Conservation (phyloP, 2,888 invertebrate genomes). For the Phortica okadai region DNA sequence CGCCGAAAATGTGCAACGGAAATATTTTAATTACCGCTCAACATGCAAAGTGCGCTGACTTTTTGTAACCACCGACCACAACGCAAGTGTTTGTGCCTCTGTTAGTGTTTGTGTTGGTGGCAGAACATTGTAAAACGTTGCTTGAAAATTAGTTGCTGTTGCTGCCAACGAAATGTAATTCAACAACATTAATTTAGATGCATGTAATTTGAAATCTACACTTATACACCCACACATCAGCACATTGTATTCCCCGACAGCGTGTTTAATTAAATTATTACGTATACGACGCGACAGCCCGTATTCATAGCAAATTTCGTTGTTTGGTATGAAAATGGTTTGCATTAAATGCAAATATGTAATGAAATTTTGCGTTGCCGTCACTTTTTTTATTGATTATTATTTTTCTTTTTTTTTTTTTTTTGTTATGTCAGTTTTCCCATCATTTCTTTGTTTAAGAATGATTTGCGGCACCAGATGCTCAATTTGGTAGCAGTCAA, state of each 20-base stretch:
- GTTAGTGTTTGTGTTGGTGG: neutral
- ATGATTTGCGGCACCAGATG: conserved; percentile 22
- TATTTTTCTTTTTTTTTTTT: neutral
- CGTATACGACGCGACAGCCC: conserved; percentile 23
- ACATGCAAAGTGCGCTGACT: conserved; percentile 52
- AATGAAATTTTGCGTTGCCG: conserved; percentile 8
- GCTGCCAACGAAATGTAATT: conserved; percentile 19
- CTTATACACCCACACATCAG: neutral
- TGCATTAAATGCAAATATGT: conserved; percentile 8
- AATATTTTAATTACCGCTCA: conserved; percentile 54
- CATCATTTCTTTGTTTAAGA: conserved; percentile 41
- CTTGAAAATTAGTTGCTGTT: conserved; percentile 1
- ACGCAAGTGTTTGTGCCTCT: neutral
- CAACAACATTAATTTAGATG: conserved; percentile 24
- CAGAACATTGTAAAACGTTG: neutral
- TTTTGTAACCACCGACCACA: neutral
- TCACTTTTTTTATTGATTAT: neutral
- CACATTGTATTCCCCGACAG: conserved; percentile 41
- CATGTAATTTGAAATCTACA: neutral
- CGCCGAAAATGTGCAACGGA: conserved; percentile 49
- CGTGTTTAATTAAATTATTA: conserved; percentile 60
- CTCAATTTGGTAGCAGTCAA: conserved; percentile 20
- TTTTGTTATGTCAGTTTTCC: neutral
- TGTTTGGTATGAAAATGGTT: neutral
- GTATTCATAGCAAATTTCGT: neutral